Evolutionary conservation across 2,888 invertebrate genomes (phyloP), one percentile per base, ranked within the genome.

Genomic region (Phania funesta): DNA sequence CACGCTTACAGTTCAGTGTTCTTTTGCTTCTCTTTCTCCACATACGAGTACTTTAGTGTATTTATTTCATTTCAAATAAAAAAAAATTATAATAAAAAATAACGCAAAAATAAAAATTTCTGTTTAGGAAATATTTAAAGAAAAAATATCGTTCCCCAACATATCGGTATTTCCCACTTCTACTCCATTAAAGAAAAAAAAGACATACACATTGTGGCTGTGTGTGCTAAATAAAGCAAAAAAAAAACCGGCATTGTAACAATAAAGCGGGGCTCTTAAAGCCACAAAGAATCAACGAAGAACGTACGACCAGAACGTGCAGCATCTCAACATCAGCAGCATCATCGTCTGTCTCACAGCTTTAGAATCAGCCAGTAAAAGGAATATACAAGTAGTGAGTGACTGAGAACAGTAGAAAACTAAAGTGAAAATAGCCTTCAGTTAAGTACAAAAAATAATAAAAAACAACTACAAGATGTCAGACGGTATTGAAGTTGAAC

Each of bases 401-500:
- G 71, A 54, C 74, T 73, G 65, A 68, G 67, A 62, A 78, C 56
- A 67, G 64, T 38, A 76, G 58, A 38, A 58, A 75, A 76, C 75
- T 68, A 50, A 68, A 74, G 38, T 48, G 44, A 48, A 68, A 71
- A 79, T 75, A 54, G 71, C 68, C 65, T 70, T 74, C 44, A 74
- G 74, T 78, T 52, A 71, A 78, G 58, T 67, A 48, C 71, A 80
- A 48, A 62, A 73, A 58, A 68, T n/a, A n/a, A 74, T 29, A n/a
- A 71, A 80, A 65, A 80, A 67, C 73, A 56, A 74, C 83, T 73
- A 70, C 68, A 80, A 84, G 62, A 90, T 90, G 90, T 89, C 90
- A 86, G 93, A 93, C 91, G 93, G 93, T 88, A 92, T 93, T 91
- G 93, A 93, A 92, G 93, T 93, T 91, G 93, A 94, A 87, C 93